Percentiles rank a stretch among this genome's conserved stretches.
Conservation (phyloP, 2,797 vertebrate genomes). For the Eupleurogrammus muticus region DNA sequence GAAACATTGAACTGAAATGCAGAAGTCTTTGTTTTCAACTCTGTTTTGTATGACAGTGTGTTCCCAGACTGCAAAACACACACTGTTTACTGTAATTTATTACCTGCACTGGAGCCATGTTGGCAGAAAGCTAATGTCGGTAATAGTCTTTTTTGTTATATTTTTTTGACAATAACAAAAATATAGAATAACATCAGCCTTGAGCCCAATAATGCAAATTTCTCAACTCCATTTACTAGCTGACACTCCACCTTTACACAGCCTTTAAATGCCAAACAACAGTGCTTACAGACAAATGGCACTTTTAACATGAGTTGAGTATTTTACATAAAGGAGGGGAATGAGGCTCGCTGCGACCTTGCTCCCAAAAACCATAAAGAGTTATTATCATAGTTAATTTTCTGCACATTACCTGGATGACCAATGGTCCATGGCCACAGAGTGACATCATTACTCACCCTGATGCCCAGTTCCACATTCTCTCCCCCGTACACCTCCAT, state of each 20-base stretch:
- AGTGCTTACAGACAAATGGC: conserved; percentile 21
- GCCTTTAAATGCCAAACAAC: conserved; percentile 16
- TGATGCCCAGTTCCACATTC: conserved; percentile 96
- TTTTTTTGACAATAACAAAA: too few species aligned
- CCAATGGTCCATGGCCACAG: conserved; percentile 49
- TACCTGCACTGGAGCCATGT: too few species aligned
- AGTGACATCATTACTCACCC: conserved; percentile 87
- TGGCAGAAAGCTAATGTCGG: too few species aligned
- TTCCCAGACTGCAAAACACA: too few species aligned
- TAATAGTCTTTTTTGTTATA: too few species aligned
- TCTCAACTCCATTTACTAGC: conserved; percentile 6
- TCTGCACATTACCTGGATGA: conserved; percentile 68
- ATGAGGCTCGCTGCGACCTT: conserved; percentile 40
- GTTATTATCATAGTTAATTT: conserved; percentile 73
- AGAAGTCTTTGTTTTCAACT: too few species aligned
- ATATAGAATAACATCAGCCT: too few species aligned
- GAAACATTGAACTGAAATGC: too few species aligned
- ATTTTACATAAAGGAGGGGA: conserved; percentile 38
- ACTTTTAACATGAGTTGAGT: conserved; percentile 29
- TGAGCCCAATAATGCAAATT: too few species aligned
- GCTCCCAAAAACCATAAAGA: conserved; percentile 56
- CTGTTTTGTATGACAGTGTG: too few species aligned
- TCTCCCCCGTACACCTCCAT: conserved; percentile 99
- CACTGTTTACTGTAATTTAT: too few species aligned
- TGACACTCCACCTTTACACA: background rate